These are phyloP conservation scores for Acholoe squamosa DNA, from an alignment of 2,888 invertebrate genomes.

Conservation along the genomic window DNA sequence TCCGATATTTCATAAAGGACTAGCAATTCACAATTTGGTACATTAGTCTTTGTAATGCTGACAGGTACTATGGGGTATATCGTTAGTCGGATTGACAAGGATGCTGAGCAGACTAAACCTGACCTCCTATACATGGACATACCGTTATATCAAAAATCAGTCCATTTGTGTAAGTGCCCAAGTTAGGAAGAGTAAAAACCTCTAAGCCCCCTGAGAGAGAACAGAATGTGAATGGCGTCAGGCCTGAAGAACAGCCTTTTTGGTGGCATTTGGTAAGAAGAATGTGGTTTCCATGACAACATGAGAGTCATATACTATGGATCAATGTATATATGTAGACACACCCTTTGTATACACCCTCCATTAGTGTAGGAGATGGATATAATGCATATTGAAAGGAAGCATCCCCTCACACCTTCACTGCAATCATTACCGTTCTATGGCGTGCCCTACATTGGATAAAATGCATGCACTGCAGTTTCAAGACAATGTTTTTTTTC, in stretches of 20 bases:
- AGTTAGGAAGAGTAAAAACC: too few relatives aligned
- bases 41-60: too few relatives aligned
- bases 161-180: too few relatives aligned
- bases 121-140: too few relatives aligned
- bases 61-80: too few relatives aligned
- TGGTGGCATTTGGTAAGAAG: background rate
- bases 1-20: too few relatives aligned
- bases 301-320: background rate
- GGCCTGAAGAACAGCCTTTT: background rate
- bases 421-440: background rate
- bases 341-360: background rate
- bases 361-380: too few relatives aligned
- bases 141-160: too few relatives aligned
- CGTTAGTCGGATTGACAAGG: too few relatives aligned
- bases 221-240: background rate
- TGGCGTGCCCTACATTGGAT: background rate
- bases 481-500: background rate
- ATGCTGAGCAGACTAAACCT: too few relatives aligned
- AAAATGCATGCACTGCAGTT: background rate
- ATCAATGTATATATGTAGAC: background rate
- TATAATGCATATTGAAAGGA: too few relatives aligned
- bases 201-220: background rate
- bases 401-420: background rate
- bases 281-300: constrained; percentile 27
- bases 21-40: too few relatives aligned